These are phyloP conservation scores for Theocolax elegans DNA, from an alignment of 1,140 invertebrate genomes.

Conservation along the genomic window DNA sequence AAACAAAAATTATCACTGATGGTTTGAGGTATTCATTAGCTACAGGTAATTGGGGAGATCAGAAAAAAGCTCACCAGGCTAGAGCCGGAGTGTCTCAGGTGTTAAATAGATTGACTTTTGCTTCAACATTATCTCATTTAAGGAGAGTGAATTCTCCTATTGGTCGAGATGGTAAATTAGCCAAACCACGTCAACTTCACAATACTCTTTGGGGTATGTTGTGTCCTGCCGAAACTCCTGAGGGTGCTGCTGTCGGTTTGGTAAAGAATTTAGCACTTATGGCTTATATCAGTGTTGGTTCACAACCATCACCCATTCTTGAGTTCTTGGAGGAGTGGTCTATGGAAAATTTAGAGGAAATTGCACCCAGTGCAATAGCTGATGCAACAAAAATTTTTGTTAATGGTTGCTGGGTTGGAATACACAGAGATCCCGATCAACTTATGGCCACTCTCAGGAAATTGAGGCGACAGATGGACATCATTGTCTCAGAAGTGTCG, in stretches of 20 bases:
- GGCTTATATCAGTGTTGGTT: slow-evolving; percentile 54
- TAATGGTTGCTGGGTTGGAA: slow-evolving; percentile 55
- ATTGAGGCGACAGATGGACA: slow-evolving; percentile 53
- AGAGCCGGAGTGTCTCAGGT: slow-evolving; percentile 54
- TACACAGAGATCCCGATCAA: slow-evolving; percentile 53
- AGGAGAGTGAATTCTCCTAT: slow-evolving; percentile 53
- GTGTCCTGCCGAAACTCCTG: slow-evolving; percentile 53
- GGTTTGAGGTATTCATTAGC: slow-evolving; percentile 53
- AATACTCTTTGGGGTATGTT: slow-evolving; percentile 56
- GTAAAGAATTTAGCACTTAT: slow-evolving; percentile 54
- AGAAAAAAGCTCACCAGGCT: slow-evolving; percentile 51
- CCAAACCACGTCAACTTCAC: slow-evolving; percentile 54
- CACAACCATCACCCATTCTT: slow-evolving; percentile 51
- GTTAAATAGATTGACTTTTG: slow-evolving; percentile 52
- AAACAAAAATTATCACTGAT: slow-evolving; percentile 53
- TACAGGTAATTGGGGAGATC: slow-evolving; percentile 55
- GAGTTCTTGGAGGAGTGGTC: slow-evolving; percentile 57
- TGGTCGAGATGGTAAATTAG: slow-evolving; percentile 53
- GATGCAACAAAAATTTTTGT: slow-evolving; percentile 54
- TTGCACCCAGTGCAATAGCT: slow-evolving; percentile 48
- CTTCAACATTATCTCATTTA: slow-evolving; percentile 51
- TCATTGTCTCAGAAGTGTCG: slow-evolving; percentile 53
- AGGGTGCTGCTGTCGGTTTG: slow-evolving; percentile 52
- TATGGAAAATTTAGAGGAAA: slow-evolving; percentile 55
- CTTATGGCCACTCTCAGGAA: slow-evolving; percentile 52